Conservation (phyloP, 2,888 invertebrate genomes). For the Lacanobia wlatinum region DNA sequence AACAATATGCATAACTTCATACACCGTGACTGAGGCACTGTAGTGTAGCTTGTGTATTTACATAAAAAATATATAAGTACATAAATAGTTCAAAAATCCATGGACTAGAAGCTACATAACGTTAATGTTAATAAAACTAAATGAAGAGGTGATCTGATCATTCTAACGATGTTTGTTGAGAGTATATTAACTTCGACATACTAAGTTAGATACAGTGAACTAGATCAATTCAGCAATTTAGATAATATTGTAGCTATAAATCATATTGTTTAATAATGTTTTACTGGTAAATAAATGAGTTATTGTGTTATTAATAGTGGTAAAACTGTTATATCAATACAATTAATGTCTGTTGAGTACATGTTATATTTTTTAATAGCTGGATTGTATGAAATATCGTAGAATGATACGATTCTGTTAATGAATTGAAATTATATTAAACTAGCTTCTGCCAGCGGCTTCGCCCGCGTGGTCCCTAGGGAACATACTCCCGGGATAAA, state of each 20-base stretch:
- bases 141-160: constrained; percentile 42
- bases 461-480: too few relatives aligned
- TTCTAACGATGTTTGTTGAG: constrained; percentile 32
- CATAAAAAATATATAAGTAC: constrained; percentile 8
- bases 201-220: constrained; percentile 31
- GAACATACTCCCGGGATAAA: too few relatives aligned
- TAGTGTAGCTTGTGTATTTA: constrained; percentile 34
- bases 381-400: constrained; percentile 32
- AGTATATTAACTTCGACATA: constrained; percentile 16
- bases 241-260: constrained; percentile 32
- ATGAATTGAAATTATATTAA: background rate
- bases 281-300: constrained; percentile 25
- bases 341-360: constrained; percentile 24
- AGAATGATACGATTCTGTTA: constrained; percentile 2
- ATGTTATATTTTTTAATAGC: constrained; percentile 30
- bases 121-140: constrained; percentile 32
- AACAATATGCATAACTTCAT: constrained; percentile 78
- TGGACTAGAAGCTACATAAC: constrained; percentile 69
- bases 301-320: constrained; percentile 33
- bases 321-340: constrained; percentile 30
- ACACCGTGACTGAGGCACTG: constrained; percentile 61
- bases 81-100: constrained; percentile 75
- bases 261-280: constrained; percentile 23
- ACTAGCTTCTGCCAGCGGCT: too few relatives aligned
- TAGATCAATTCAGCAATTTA: constrained; percentile 36